Evolutionary conservation across 2,113 vertebrate genomes (phyloP).

Genomic region (Alethe diademata): DNA sequence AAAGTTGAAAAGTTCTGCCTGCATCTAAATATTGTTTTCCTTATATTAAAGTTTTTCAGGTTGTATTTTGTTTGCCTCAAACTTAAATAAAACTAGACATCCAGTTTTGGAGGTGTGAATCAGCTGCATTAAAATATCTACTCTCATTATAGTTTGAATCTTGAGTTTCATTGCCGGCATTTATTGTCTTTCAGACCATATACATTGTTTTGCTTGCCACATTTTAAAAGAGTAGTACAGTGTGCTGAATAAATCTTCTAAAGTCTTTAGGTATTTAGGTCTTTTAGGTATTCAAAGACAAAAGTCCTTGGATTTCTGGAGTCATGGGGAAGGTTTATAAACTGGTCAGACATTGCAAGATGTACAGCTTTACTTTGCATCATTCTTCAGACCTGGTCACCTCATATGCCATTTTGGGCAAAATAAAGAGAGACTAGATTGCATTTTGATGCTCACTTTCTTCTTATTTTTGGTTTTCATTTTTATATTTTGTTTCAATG

Average conservation of each 20-base stretch:
- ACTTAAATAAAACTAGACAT: not conserved
- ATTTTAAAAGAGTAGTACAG: not conserved
- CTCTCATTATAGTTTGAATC: not conserved
- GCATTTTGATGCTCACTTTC: not conserved
- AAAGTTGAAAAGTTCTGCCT: not conserved
- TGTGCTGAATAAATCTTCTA: not conserved
- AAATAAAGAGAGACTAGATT: not conserved
- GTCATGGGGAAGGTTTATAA: not conserved
- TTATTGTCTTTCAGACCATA: not conserved
- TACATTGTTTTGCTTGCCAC: not conserved
- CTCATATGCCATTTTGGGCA: not conserved
- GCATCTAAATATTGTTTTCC: not conserved
- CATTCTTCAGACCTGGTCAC: not conserved
- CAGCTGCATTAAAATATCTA: not conserved
- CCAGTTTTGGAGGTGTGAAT: not conserved
- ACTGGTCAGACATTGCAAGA: not conserved
- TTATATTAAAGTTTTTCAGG: not conserved
- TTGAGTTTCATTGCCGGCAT: not conserved
- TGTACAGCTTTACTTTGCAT: not conserved
- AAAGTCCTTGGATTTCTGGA: not conserved
- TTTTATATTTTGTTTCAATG: not conserved
- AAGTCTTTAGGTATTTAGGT: not conserved
- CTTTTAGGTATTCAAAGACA: not conserved
- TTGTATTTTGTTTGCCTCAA: not conserved
- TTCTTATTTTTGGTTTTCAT: not conserved